phyloP scores from a whole-genome alignment of 2,888 invertebrate genomes.

The Sepioteuthis lessoniana region DNA sequence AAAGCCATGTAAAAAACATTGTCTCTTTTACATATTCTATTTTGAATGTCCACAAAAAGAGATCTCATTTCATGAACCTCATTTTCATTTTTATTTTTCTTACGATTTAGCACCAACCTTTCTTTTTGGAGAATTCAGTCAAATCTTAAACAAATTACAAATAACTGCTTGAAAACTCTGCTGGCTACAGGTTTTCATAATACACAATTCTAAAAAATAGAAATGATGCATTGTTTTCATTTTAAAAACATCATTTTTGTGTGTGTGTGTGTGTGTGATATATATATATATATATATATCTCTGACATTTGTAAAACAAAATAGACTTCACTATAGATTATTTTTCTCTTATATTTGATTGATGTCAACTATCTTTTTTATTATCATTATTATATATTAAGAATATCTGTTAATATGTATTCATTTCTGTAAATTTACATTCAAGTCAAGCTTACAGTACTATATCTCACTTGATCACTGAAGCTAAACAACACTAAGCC shows the following conservation, averaged over 20 bases:
- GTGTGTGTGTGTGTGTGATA: not conserved
- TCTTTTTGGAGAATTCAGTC: not conserved
- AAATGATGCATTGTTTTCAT: not conserved
- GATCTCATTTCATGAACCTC: not conserved
- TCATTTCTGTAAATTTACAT: no score
- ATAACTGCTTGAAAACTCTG: not conserved
- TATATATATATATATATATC: no score
- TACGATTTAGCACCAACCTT: not conserved
- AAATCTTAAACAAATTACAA: not conserved
- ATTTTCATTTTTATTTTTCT: not conserved
- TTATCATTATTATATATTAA: no score
- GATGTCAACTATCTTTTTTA: no score
- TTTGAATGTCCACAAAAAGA: not conserved
- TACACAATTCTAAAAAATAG: not conserved
- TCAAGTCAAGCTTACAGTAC: no score
- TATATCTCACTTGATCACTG: no score
- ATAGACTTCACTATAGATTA: not conserved
- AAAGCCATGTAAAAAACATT: not conserved
- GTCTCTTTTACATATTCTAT: not conserved
- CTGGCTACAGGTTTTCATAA: conserved; percentile 33
- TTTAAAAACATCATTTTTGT: not conserved
- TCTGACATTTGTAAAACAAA: no score
- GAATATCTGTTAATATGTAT: no score
- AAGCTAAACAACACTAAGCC: no score
- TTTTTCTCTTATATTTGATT: not conserved